These are phyloP conservation scores for Muntiacus reevesi DNA, from an alignment of 2,113 vertebrate genomes.

Conservation along the genomic window DNA sequence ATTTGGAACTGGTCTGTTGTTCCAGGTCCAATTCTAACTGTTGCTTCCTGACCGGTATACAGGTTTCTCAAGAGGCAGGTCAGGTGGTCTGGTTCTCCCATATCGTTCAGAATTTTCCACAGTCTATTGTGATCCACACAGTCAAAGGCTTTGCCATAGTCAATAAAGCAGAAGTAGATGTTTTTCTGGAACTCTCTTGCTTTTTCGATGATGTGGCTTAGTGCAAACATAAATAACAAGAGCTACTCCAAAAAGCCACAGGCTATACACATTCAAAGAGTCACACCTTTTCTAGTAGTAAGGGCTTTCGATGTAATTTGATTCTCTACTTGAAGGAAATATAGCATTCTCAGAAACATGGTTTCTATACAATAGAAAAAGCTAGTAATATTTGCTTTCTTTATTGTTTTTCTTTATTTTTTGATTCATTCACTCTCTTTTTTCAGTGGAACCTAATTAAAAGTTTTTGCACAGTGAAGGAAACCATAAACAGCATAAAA, in stretches of 20 bases:
- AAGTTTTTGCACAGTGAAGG: neutral
- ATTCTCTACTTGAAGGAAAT: neutral
- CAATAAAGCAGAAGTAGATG: neutral
- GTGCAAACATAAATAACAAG: neutral
- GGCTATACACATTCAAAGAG: neutral
- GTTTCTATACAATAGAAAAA: neutral
- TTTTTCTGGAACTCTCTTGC: neutral
- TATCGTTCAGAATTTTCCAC: neutral
- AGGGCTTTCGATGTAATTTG: neutral
- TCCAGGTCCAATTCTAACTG: neutral
- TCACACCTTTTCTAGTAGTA: neutral
- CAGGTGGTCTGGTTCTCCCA: neutral
- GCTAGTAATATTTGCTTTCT: neutral
- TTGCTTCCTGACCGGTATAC: neutral
- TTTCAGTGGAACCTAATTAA: neutral
- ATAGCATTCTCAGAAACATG: neutral
- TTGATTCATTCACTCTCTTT: neutral
- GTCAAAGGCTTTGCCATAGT: too few species aligned
- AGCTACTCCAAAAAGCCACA: neutral
- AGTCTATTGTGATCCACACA: neutral
- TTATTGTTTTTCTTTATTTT: neutral
- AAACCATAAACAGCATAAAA: neutral
- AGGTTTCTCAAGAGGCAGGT: neutral
- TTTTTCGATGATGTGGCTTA: neutral
- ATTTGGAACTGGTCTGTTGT: neutral